These are phyloP conservation scores for Callipepla squamata DNA, from an alignment of 2,113 vertebrate species.

Conservation along the genomic window DNA sequence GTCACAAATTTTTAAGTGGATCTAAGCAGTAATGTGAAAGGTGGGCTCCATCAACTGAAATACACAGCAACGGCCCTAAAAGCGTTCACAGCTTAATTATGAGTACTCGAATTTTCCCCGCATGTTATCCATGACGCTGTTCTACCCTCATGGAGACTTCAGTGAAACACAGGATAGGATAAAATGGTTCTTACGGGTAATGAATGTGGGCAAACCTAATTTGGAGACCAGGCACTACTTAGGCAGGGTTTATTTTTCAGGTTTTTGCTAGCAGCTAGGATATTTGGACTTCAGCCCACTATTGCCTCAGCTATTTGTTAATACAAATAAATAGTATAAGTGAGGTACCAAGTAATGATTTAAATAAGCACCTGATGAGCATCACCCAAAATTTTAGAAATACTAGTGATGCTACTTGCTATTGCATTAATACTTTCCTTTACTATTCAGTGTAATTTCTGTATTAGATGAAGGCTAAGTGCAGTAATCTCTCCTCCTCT, in stretches of 20 bases:
- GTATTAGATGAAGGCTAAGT: background rate
- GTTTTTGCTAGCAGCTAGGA: background rate
- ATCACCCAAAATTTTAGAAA: background rate
- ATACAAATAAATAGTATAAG: background rate
- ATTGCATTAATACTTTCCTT: background rate
- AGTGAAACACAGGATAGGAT: accelerated
- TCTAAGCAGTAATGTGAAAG: background rate
- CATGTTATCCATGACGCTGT: background rate
- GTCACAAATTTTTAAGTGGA: background rate
- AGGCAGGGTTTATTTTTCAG: background rate
- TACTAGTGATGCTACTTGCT: background rate
- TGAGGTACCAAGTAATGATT: background rate
- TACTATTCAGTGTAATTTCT: accelerated
- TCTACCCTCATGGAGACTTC: background rate
- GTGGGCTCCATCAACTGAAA: background rate
- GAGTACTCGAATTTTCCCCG: background rate
- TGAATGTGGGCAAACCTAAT: background rate
- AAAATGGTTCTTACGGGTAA: accelerated
- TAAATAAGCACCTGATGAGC: background rate
- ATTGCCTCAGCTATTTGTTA: background rate
- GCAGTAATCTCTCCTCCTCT: background rate
- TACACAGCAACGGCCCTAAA: background rate
- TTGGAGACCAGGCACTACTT: background rate
- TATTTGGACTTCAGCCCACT: background rate
- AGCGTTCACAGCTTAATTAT: background rate